These are phyloP conservation scores for Psococerastis gibbosa DNA, from an alignment of 2,888 invertebrate species.

Conservation along the genomic window DNA sequence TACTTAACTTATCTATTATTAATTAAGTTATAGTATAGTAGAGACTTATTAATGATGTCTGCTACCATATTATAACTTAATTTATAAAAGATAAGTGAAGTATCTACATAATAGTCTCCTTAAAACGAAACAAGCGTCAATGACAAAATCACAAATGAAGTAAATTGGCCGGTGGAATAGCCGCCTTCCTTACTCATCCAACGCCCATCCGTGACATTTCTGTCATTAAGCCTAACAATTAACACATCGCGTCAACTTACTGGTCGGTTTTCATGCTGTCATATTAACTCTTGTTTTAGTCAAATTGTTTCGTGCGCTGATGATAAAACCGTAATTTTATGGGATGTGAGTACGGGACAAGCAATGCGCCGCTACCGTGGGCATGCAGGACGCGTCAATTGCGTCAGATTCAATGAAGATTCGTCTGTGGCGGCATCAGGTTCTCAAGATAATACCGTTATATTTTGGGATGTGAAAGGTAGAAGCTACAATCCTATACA, in stretches of 20 bases:
- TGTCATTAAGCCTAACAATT: too few species aligned
- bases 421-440: conserved; percentile 83
- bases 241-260: background rate
- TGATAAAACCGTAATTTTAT: conserved; percentile 85
- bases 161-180: too few species aligned
- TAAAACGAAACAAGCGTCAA: too few species aligned
- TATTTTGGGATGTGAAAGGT: conserved; percentile 74
- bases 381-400: conserved; percentile 73
- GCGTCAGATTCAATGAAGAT: conserved; percentile 85
- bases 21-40: too few species aligned
- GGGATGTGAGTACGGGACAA: conserved; percentile 90
- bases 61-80: too few species aligned
- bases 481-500: conserved; percentile 54
- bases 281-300: conserved; percentile 29
- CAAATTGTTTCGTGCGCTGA: conserved; percentile 76
- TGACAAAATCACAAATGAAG: too few species aligned
- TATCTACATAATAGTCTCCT: too few species aligned
- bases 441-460: conserved; percentile 79
- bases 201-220: too few species aligned
- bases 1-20: too few species aligned
- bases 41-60: too few species aligned
- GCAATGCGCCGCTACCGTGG: conserved; percentile 66
- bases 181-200: too few species aligned
- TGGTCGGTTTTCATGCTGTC: conserved; percentile 5
- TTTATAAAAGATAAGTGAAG: too few species aligned